Percentiles rank a stretch among this genome's conserved stretches.
Evolutionary conservation across 1,140 invertebrate species (phyloP).

Genomic region (Dendroctonus valens): DNA sequence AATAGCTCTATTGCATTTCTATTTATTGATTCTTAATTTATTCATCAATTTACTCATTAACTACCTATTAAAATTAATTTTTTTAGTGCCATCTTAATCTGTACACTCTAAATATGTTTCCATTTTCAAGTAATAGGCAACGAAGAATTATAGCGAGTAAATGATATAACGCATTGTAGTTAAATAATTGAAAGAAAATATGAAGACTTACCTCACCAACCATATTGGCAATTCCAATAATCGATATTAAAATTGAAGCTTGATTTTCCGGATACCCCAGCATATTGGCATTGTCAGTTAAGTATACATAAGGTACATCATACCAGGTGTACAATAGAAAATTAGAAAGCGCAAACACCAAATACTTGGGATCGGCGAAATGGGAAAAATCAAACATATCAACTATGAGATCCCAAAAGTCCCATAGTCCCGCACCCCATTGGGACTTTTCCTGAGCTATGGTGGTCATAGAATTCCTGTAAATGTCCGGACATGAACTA

Average conservation of each 20-base stretch:
- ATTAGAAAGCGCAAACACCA: conserved; percentile 81
- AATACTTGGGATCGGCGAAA: conserved; percentile 70
- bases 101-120: too few relatives aligned
- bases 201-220: conserved; percentile 70
- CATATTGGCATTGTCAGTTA: conserved; percentile 72
- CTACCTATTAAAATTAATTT: too few relatives aligned
- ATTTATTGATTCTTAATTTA: too few relatives aligned
- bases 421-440: conserved; percentile 70
- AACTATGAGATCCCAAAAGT: conserved; percentile 69
- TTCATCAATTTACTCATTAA: too few relatives aligned
- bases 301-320: conserved; percentile 84
- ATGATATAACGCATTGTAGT: too few relatives aligned
- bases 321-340: conserved; percentile 86
- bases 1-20: too few relatives aligned
- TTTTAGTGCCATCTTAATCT: too few relatives aligned
- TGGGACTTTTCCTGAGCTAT: conserved; percentile 73
- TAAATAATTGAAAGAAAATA: too few relatives aligned
- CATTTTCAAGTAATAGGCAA: too few relatives aligned
- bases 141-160: too few relatives aligned
- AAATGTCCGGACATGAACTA: conserved; percentile 85
- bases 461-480: conserved; percentile 83
- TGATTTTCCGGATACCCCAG: conserved; percentile 71
- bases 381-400: conserved; percentile 80
- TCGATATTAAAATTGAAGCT: conserved; percentile 77
- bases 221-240: conserved; percentile 85